phyloP scores from a whole-genome alignment of 2,888 invertebrate species.

The Trachelus stipa region DNA sequence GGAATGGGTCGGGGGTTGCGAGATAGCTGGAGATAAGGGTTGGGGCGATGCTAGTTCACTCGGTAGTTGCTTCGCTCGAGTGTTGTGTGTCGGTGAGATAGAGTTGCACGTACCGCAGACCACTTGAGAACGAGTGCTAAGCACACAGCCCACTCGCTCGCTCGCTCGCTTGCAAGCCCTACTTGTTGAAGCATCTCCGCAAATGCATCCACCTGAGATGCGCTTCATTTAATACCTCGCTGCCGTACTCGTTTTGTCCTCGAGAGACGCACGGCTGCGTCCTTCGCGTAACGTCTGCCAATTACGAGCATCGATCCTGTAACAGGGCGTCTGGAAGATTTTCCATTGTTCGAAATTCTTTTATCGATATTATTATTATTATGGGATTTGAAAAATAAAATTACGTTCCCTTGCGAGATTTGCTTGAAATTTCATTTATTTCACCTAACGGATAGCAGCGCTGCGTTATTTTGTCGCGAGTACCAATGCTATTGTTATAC shows the following conservation, averaged over 20 bases:
- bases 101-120: conserved; percentile 38
- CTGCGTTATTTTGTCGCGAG: not conserved
- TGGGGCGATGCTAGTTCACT: conserved; percentile 11
- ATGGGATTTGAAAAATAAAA: not conserved
- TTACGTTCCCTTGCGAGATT: not conserved
- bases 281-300: not conserved
- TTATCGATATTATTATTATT: not conserved
- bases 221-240: not conserved
- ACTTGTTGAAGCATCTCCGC: conserved; percentile 15
- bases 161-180: conserved; percentile 13
- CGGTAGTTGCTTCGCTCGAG: conserved; percentile 7
- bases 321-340: not conserved
- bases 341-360: not conserved
- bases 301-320: not conserved
- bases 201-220: conserved; percentile 8
- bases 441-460: not conserved
- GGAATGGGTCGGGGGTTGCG: conserved; percentile 31
- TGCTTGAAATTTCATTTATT: not conserved
- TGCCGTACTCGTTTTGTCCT: not conserved
- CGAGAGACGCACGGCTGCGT: not conserved
- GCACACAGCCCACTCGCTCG: conserved; percentile 21
- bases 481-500: not conserved
- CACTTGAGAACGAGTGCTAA: conserved; percentile 34
- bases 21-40: conserved; percentile 12
- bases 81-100: conserved; percentile 29